Conservation (phyloP, 1,140 invertebrate genomes). For the Brachionus koreanus region DNA sequence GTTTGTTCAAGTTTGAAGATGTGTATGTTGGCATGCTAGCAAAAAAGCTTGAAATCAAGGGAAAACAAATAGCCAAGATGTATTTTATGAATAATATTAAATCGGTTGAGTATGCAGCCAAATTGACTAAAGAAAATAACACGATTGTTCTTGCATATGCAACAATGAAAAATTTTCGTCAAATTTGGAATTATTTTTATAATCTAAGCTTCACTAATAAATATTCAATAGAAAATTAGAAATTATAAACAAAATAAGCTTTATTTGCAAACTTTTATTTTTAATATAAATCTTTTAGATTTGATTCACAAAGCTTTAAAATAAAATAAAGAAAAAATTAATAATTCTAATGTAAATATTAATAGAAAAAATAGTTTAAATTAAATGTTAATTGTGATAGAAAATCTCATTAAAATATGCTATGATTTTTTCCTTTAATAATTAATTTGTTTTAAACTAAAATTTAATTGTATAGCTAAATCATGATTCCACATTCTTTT, state of each 20-base stretch:
- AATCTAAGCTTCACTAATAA: not conserved
- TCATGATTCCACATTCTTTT: no score
- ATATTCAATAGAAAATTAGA: not conserved
- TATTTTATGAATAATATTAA: not conserved
- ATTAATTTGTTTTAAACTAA: no score
- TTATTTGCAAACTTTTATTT: not conserved
- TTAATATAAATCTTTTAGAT: no score
- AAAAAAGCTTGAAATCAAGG: not conserved
- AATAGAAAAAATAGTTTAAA: no score
- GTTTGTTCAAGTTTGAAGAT: not conserved
- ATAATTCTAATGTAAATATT: no score
- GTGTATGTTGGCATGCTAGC: conserved; percentile 25
- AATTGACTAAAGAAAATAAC: not conserved
- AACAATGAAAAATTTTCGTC: not conserved
- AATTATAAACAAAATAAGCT: not conserved
- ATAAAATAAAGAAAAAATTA: no score
- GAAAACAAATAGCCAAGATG: not conserved
- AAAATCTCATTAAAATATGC: no score
- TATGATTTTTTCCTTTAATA: no score
- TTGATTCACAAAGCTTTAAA: no score
- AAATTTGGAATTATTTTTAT: conserved; percentile 3
- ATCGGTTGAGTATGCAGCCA: not conserved
- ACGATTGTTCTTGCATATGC: not conserved
- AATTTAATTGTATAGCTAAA: no score
- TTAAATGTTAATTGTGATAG: no score